Base-by-base conservation (phyloP, 2,797 vertebrate genomes). In the Anolis apletophallus region DNA sequence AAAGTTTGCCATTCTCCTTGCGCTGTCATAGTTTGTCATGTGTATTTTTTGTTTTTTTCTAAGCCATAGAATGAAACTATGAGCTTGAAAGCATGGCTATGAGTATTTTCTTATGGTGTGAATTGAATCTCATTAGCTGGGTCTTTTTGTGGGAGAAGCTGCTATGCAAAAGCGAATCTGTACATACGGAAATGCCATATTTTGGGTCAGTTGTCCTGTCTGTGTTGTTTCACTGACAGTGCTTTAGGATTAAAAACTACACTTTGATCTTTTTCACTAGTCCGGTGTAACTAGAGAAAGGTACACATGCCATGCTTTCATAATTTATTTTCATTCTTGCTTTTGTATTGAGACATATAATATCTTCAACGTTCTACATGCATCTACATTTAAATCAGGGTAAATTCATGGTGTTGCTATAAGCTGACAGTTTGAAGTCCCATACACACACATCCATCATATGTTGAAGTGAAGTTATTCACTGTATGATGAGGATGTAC, bases 241-340 rank as follows among this genome's bases (percentile, higher is more conserved):
- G 32, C 3, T 29, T 12, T 14, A 54, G 19, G 50, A 34, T 3
- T 1, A 12, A 64, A n/a, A 29, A 0, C 1, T 0, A 0, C 11
- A 0, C 32, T 86, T 75, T 59, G 29, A 26, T 8, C 12, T 3
- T 73, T 80, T 64, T 6, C 64, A 2, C 0, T 23, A 52, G 26
- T 50, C 0, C 1, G 4, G 1, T 52, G 16, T 0, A 4, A 26
- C 17, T 21, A 81, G 19, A 80, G 16, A 34, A 40, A 1, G 0
- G 34, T 3, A 21, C 16, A 0, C 29, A n/a, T 0, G 11, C 1
- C 0, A 0, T 64, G 2, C 76, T 79, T 0, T 0, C 32, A 52
- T 80, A 6, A 32, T 4, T 12, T 32, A 34, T 17, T 12, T 50
- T 59, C 8, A 14, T 34, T 16, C 40, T 19, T 54, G 1, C 12